Evolutionary conservation across 2,113 vertebrate species (phyloP).

Genomic region (Pungitius pungitius): DNA sequence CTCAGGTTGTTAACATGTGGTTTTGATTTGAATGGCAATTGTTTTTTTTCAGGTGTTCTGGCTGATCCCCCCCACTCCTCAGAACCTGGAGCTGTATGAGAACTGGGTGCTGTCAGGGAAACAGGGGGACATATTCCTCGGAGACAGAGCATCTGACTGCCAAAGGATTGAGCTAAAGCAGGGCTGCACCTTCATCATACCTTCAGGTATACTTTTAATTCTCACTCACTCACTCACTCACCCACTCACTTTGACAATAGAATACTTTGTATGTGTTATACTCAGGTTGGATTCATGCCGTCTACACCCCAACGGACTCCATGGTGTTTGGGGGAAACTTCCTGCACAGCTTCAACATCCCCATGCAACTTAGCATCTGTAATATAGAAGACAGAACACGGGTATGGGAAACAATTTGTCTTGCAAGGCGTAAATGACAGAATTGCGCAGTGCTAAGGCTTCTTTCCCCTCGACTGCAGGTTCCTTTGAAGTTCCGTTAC

Average conservation of each 20-base stretch:
- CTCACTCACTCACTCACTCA: not conserved
- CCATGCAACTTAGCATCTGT: constrained; percentile 84
- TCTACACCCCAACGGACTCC: constrained; percentile 95
- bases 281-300: constrained; percentile 78
- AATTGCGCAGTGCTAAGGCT: not conserved
- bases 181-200: constrained; percentile 96
- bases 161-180: constrained; percentile 95
- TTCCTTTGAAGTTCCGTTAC: constrained; percentile 95
- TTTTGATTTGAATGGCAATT: not conserved
- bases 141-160: constrained; percentile 90
- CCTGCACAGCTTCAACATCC: constrained; percentile 98
- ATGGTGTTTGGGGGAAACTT: constrained; percentile 98
- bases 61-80: constrained; percentile 95
- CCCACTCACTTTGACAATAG: not conserved
- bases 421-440: not conserved
- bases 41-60: constrained; percentile 89
- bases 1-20: not conserved
- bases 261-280: not conserved
- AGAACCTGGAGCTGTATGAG: constrained; percentile 97
- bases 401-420: constrained; percentile 74
- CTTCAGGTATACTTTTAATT: constrained; percentile 84
- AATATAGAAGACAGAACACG: constrained; percentile 93
- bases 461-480: constrained; percentile 74
- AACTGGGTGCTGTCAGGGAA: constrained; percentile 98
- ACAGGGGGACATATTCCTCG: constrained; percentile 96